phyloP scores from a whole-genome alignment of 2,888 invertebrate genomes.

The Cancer borealis region DNA sequence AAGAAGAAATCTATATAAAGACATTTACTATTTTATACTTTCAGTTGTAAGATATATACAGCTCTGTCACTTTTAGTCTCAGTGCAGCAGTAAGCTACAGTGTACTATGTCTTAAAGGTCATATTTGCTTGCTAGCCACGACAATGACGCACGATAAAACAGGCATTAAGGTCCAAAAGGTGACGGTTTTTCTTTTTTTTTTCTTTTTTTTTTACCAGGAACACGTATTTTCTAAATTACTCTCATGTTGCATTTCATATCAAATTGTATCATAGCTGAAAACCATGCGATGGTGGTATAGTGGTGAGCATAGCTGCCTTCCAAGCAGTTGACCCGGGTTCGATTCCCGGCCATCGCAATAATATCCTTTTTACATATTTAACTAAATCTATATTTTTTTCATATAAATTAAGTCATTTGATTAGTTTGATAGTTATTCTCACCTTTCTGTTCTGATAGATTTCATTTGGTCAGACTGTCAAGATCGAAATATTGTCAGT shows the following conservation, averaged over 20 bases:
- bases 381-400: not conserved
- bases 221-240: not conserved
- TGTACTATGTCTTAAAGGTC: not conserved
- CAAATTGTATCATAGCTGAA: not conserved
- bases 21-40: not conserved
- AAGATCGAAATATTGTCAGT: not conserved
- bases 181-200: too few species aligned
- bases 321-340: conserved; percentile 78
- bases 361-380: not conserved
- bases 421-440: not conserved
- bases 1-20: not conserved
- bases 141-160: not conserved
- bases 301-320: conserved; percentile 78
- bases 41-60: not conserved
- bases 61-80: not conserved
- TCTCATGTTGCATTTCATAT: not conserved
- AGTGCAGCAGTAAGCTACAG: not conserved
- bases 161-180: not conserved
- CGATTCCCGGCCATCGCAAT: conserved; percentile 78
- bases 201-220: not conserved
- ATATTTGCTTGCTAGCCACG: not conserved
- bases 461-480: not conserved
- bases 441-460: not conserved
- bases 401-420: not conserved
- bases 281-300: conserved; percentile 77